Evolutionary conservation across 2,797 vertebrate genomes (phyloP), one percentile per base, ranked within the genome.

Genomic region (Periparus ater): DNA sequence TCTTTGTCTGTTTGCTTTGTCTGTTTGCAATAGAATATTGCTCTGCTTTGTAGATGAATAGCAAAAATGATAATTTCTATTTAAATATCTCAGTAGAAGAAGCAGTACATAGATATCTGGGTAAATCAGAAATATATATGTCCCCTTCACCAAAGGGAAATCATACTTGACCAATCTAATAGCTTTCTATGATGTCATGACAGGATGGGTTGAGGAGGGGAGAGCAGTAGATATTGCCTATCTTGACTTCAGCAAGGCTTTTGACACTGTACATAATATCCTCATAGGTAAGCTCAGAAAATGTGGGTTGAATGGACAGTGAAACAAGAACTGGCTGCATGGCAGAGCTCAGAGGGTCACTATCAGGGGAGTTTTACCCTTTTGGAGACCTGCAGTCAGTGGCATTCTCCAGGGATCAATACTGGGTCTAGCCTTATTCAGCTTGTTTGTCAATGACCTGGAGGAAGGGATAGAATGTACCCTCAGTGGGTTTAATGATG

Each of bases 351-450:
- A 38, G 40, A 50, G 25, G 23, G 19, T 42, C 1, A 0, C 29
- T 36, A 29, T 50, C 44, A 40, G 29, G 5, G 48, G 12, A 63
- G 9, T 10, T 38, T 58, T 54, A 38, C 2, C 34, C 50, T 40
- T 19, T 2, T n/a, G n/a, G 72, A 68, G 6, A 8, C 10, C 36
- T 76, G 29, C 13, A 68, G 38, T n/a, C n/a, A 76, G 8, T 13
- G 23, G 29, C 17, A 13, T 53, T 76, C 11, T 3, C 11, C n/a
- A 47, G 63, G 20, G 25, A 34, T 54, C 40, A 5, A 1, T n/a
- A 5, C 10, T 61, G 23, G 5, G 5, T 21, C 54, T 3, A 1
- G 10, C 2, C 16, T 53, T 45, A 22, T 1, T 36, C 15, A 53
- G 14, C 20, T 53, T n/a, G 47, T 53, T 76, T 54, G 7, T 23